Conservation (phyloP, 2,888 invertebrate genomes). For the Leucophenga maculata region DNA sequence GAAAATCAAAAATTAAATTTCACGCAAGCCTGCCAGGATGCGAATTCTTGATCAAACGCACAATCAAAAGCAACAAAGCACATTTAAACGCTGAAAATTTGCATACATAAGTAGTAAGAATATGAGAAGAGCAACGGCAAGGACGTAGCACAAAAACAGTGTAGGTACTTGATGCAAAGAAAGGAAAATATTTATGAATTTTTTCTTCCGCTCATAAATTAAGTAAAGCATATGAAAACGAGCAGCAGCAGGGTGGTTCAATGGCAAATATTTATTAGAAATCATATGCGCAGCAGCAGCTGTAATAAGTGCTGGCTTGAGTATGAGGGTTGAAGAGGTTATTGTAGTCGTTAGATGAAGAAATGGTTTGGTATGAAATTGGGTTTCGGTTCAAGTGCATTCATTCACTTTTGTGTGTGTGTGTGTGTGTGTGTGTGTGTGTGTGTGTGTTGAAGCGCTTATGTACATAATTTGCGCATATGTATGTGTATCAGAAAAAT, state of each 20-base stretch:
- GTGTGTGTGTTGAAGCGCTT: not conserved
- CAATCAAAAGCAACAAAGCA: not conserved
- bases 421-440: not conserved
- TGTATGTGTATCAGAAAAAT: conserved; percentile 50
- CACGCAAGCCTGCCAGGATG: not conserved
- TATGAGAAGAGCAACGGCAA: not conserved
- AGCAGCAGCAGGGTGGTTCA: not conserved
- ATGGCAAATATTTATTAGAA: conserved; percentile 13
- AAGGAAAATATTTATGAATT: conserved; percentile 22
- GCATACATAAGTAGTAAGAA: conserved; percentile 18
- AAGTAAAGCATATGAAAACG: conserved; percentile 2
- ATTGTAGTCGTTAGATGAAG: not conserved
- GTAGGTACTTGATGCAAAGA: not conserved
- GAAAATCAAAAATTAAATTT: conserved; percentile 25
- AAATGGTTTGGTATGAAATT: not conserved
- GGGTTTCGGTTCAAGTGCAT: not conserved
- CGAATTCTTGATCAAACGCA: conserved; percentile 16
- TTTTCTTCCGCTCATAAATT: conserved; percentile 20
- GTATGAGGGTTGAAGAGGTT: not conserved
- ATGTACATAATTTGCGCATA: not conserved
- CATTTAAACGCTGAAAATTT: conserved; percentile 15
- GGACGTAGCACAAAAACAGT: not conserved
- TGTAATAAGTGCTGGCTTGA: not conserved
- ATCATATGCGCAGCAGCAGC: conserved; percentile 7
- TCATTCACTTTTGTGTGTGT: no score